Percentiles rank a stretch among this genome's conserved stretches.
Evolutionary conservation across 2,888 invertebrate genomes (phyloP).

Genomic region (Eucriotettix oculatus): DNA sequence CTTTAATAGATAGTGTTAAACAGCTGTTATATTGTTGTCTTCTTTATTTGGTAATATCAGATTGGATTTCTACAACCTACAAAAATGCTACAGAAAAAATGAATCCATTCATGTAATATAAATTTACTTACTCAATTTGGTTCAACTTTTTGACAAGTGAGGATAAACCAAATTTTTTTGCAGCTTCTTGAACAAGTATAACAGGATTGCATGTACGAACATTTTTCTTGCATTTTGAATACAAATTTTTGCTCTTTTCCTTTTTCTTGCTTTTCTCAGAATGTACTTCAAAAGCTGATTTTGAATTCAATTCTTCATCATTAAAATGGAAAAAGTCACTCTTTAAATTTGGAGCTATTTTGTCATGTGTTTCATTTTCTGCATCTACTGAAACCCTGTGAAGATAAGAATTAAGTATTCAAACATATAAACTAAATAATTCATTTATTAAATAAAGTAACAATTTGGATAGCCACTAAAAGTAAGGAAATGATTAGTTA

Average conservation of each 20-base stretch:
- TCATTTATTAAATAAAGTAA: no score
- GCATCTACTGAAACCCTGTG: neutral
- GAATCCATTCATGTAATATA: no score
- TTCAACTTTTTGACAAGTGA: constrained; percentile 4
- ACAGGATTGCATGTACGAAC: constrained; percentile 31
- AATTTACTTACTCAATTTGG: constrained; percentile 1
- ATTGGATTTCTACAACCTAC: no score
- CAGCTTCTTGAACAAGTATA: constrained; percentile 36
- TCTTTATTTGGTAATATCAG: no score
- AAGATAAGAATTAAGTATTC: no score
- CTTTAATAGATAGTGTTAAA: no score
- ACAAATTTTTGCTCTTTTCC: constrained; percentile 15
- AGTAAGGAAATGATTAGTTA: no score
- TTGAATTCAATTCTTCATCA: neutral
- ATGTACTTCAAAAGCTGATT: constrained; percentile 32
- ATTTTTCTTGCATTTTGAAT: constrained; percentile 11
- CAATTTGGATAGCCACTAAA: no score
- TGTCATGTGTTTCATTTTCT: neutral
- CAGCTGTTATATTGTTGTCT: no score
- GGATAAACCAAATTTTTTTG: constrained; percentile 23
- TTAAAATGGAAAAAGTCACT: neutral
- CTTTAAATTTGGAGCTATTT: neutral
- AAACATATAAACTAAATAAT: no score
- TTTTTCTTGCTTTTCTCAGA: constrained; percentile 21
- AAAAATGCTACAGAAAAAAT: no score